Conservation (phyloP, 2,797 vertebrate species). For the Cyclura pinguis region DNA sequence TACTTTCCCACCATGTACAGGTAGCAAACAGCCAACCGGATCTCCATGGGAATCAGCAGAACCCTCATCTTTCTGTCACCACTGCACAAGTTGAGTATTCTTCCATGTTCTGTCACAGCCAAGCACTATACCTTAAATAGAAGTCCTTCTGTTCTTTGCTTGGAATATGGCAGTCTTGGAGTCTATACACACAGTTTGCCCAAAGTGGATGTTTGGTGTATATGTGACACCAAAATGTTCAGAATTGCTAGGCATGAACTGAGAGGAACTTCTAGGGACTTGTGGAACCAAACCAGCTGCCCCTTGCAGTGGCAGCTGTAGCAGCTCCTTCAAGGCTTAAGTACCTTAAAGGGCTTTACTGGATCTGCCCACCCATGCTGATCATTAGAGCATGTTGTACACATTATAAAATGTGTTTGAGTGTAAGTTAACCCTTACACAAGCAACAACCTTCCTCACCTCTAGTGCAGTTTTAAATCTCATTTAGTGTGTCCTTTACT, state of each 20-base stretch:
- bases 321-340: background rate
- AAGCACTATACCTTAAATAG: background rate
- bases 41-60: background rate
- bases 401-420: background rate
- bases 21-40: background rate
- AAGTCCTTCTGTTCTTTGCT: background rate
- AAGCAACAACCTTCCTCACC: background rate
- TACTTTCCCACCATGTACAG: background rate
- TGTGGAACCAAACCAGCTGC: background rate
- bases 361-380: background rate
- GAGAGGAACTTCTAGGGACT: background rate
- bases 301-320: background rate
- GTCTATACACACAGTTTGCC: background rate
- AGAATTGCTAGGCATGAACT: background rate
- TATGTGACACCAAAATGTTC: background rate
- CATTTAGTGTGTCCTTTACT: background rate
- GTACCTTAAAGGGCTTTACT: background rate
- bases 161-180: background rate
- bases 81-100: background rate
- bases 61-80: background rate
- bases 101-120: background rate
- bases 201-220: background rate
- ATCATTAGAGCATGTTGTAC: background rate
- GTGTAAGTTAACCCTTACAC: no score
- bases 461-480: background rate